These are phyloP conservation scores for Enteromius mattozi DNA, from an alignment of 2,797 vertebrate species.

Conservation along the genomic window DNA sequence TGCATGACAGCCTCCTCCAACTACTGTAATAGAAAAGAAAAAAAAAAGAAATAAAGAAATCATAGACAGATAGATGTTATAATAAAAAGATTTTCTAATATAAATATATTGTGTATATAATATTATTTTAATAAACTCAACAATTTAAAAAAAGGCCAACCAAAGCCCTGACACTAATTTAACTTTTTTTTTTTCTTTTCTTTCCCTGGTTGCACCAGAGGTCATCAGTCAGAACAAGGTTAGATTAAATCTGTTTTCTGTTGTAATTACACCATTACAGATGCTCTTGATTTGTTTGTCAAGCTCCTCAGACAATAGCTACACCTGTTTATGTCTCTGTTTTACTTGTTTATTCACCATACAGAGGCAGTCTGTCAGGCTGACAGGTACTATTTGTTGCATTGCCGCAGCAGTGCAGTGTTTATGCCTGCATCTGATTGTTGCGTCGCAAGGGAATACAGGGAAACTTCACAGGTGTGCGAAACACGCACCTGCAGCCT, in stretches of 20 bases:
- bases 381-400: conserved; percentile 61
- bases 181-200: background rate
- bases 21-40: background rate
- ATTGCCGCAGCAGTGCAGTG: conserved; percentile 55
- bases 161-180: background rate
- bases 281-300: conserved; percentile 51
- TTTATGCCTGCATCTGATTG: conserved; percentile 50
- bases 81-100: background rate
- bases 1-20: background rate
- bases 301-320: conserved; percentile 47
- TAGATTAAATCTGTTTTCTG: background rate
- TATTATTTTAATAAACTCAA: background rate
- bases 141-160: background rate
- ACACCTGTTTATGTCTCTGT: conserved; percentile 53
- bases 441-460: conserved; percentile 46
- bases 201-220: background rate
- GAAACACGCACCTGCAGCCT: conserved; percentile 52
- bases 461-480: conserved; percentile 52
- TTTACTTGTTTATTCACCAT: conserved; percentile 68
- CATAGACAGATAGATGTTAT: background rate
- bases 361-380: conserved; percentile 62
- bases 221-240: background rate
- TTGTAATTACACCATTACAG: conserved; percentile 43
- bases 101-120: too few relatives aligned
- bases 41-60: background rate